These are phyloP conservation scores for Dendrolimus punctatus DNA, from an alignment of 1,140 invertebrate genomes.

Conservation along the genomic window DNA sequence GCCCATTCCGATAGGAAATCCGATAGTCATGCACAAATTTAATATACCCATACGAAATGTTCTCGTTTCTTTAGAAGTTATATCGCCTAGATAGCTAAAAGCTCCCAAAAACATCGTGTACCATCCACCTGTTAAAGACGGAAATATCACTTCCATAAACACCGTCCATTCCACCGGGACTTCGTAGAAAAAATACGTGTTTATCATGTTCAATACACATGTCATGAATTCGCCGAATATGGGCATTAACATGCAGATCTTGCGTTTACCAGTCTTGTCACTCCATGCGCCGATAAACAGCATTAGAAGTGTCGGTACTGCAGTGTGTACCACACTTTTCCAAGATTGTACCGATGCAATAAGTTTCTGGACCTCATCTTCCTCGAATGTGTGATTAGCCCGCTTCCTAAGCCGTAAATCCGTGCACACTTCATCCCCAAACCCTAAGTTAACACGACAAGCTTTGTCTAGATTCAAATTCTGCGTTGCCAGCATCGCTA, in stretches of 20 bases:
- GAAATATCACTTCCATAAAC: conserved; percentile 78
- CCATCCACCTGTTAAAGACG: conserved; percentile 86
- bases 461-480: conserved; percentile 64
- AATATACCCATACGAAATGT: conserved; percentile 87
- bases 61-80: conserved; percentile 84
- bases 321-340: conserved; percentile 71
- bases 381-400: conserved; percentile 45
- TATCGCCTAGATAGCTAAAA: conserved; percentile 90
- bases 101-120: conserved; percentile 90
- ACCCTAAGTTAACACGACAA: conserved; percentile 49
- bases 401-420: conserved; percentile 37
- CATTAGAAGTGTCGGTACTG: conserved; percentile 71
- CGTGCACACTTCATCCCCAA: conserved; percentile 42
- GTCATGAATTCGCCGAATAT: conserved; percentile 87
- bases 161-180: conserved; percentile 85
- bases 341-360: conserved; percentile 73
- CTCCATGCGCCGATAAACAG: conserved; percentile 77
- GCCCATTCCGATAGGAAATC: conserved; percentile 64
- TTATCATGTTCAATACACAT: conserved; percentile 81
- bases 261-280: conserved; percentile 80
- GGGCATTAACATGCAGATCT: conserved; percentile 87
- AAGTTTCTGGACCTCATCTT: conserved; percentile 71
- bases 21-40: conserved; percentile 82
- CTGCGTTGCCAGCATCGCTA: conserved; percentile 48
- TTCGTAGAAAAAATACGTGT: conserved; percentile 83